Percentiles rank a stretch among this genome's conserved stretches.
These are phyloP conservation scores for Siphamia tubifer DNA, from an alignment of 2,113 vertebrate genomes.

Conservation along the genomic window DNA sequence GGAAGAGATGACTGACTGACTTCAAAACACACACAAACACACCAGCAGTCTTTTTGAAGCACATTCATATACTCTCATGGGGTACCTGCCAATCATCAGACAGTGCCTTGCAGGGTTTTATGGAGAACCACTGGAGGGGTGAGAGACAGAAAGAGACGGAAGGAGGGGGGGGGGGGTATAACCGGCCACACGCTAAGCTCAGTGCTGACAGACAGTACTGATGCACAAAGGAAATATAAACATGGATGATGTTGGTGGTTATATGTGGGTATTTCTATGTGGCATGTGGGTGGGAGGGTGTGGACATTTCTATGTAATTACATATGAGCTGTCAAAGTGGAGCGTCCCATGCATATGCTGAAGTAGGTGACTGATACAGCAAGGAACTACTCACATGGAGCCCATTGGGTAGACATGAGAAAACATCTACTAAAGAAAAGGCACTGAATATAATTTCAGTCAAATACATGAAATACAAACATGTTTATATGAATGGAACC, in stretches of 20 bases:
- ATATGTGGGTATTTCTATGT: not conserved
- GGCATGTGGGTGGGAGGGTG: not conserved
- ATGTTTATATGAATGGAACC: not conserved
- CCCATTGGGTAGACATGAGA: too few relatives aligned
- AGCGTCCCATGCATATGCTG: not conserved
- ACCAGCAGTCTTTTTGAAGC: not conserved
- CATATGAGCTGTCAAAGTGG: too few relatives aligned
- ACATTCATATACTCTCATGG: conserved; percentile 40
- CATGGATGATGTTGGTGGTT: not conserved
- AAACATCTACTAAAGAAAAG: not conserved
- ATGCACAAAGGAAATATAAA: conserved; percentile 1
- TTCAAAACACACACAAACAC: not conserved
- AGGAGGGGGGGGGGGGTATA: not conserved
- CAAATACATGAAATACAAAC: not conserved
- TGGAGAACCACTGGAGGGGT: conserved; percentile 11
- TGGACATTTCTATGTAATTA: not conserved
- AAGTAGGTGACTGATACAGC: too few relatives aligned
- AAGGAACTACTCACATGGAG: not conserved
- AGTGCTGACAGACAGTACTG: not conserved
- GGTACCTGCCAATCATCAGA: conserved; percentile 63
- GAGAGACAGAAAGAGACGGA: too few relatives aligned
- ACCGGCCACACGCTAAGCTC: conserved; percentile 3
- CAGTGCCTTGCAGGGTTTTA: conserved; percentile 39
- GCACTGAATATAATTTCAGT: too few relatives aligned
- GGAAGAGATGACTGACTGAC: conserved; percentile 35